Conservation (phyloP, 1,140 invertebrate species). For the Drosophila murphyi region DNA sequence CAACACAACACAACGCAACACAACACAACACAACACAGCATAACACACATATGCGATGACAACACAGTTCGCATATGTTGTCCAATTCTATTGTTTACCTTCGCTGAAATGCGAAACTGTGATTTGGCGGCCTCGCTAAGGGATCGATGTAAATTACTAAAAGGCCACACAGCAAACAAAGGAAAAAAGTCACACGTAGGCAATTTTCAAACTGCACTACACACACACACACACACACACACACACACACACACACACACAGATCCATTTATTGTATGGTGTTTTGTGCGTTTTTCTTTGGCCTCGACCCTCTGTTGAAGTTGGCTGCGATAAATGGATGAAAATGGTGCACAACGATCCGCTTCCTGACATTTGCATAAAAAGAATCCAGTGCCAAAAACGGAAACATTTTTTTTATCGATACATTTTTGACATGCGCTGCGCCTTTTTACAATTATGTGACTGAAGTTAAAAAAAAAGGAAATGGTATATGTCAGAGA, state of each 20-base stretch:
- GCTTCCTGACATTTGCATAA: slow-evolving; percentile 74
- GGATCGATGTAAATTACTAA: slow-evolving; percentile 21
- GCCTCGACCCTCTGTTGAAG: slow-evolving; percentile 45
- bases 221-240: slow-evolving; percentile 16
- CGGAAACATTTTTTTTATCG: slow-evolving; percentile 71
- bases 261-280: neutral
- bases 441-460: slow-evolving; percentile 41
- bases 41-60: slow-evolving; percentile 3
- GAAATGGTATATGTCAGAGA: neutral
- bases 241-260: slow-evolving; percentile 4
- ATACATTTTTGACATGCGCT: slow-evolving; percentile 36
- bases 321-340: slow-evolving; percentile 61
- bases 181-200: slow-evolving; percentile 37
- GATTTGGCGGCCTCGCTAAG: slow-evolving; percentile 34
- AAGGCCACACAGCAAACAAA: slow-evolving; percentile 10
- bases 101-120: slow-evolving; percentile 33
- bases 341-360: slow-evolving; percentile 74
- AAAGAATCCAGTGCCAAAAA: slow-evolving; percentile 43
- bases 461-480: slow-evolving; percentile 37
- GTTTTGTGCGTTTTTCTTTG: slow-evolving; percentile 30
- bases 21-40: slow-evolving; percentile 21
- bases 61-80: slow-evolving; percentile 2
- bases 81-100: slow-evolving; percentile 55
- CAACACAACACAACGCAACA: slow-evolving; percentile 13
- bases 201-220: slow-evolving; percentile 42